These are phyloP conservation scores for Meteorus cinctellus DNA, from an alignment of 2,888 invertebrate species.

Conservation along the genomic window DNA sequence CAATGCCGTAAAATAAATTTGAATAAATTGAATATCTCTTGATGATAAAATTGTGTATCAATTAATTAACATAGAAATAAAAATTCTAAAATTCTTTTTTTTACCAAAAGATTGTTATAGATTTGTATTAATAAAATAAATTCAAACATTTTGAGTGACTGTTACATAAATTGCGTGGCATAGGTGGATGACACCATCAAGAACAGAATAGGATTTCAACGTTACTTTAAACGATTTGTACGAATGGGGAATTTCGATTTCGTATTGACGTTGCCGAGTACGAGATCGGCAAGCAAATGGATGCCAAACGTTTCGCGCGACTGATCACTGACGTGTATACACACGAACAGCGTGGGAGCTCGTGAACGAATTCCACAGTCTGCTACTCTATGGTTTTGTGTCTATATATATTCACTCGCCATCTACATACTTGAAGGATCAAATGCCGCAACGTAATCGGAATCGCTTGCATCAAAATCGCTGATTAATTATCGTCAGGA, in stretches of 20 bases:
- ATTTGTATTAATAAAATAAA: no score
- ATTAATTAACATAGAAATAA: no score
- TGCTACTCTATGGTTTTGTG: not conserved
- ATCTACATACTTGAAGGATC: not conserved
- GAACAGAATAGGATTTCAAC: not conserved
- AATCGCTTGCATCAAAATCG: conserved; percentile 29
- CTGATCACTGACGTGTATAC: conserved; percentile 29
- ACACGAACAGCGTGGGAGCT: conserved; percentile 28
- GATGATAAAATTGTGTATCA: no score
- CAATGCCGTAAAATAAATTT: no score
- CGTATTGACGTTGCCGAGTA: not conserved
- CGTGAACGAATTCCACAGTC: conserved; percentile 27
- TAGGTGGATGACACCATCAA: not conserved
- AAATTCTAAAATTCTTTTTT: no score
- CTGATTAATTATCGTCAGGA: conserved; percentile 26
- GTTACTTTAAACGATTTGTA: not conserved
- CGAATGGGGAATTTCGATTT: conserved; percentile 18
- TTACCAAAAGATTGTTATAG: no score
- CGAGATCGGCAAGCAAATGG: conserved; percentile 32
- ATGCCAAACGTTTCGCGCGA: conserved; percentile 28
- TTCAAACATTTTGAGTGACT: not conserved
- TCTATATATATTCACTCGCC: not conserved
- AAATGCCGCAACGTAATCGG: conserved; percentile 27
- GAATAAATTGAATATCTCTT: no score
- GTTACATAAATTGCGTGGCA: not conserved